Conservation (phyloP, 2,797 vertebrate genomes). For the Bothrops alternatus region DNA sequence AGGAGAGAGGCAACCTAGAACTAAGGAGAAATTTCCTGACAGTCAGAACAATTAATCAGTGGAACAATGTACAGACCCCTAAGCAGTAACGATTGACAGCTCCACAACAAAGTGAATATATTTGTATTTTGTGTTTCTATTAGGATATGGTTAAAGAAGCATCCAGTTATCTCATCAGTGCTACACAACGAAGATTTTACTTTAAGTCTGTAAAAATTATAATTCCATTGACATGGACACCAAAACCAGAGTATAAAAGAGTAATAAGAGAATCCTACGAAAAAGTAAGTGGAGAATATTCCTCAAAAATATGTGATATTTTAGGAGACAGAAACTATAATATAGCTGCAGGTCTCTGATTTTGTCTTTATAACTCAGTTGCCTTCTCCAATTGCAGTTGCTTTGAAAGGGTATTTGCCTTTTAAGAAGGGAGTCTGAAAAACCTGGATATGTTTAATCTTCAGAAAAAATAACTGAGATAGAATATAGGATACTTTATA, state of each 20-base stretch:
- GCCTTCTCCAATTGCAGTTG: neutral
- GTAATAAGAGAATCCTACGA: constrained; percentile 68
- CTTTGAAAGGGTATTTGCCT: neutral
- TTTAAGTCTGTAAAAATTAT: constrained; percentile 68
- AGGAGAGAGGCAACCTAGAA: too few species aligned
- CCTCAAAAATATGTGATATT: neutral
- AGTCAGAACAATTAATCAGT: too few species aligned
- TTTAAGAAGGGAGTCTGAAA: neutral
- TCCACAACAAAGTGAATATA: neutral
- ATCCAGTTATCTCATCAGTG: constrained; percentile 64
- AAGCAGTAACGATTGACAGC: neutral
- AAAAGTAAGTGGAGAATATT: constrained; percentile 58
- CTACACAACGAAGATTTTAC: constrained; percentile 63
- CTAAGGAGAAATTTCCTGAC: too few species aligned
- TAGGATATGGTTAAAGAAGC: constrained; percentile 61
- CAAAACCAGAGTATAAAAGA: constrained; percentile 53
- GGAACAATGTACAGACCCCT: neutral
- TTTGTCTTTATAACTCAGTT: neutral
- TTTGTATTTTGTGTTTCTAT: constrained; percentile 10
- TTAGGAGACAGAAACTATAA: neutral
- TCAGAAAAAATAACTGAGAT: neutral
- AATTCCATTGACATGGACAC: constrained; percentile 67
- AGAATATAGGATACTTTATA: neutral
- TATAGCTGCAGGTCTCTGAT: neutral
- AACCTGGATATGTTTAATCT: neutral